These are phyloP conservation scores for Gonatopus flavifemur DNA, from an alignment of 1,140 invertebrate genomes.

Conservation along the genomic window DNA sequence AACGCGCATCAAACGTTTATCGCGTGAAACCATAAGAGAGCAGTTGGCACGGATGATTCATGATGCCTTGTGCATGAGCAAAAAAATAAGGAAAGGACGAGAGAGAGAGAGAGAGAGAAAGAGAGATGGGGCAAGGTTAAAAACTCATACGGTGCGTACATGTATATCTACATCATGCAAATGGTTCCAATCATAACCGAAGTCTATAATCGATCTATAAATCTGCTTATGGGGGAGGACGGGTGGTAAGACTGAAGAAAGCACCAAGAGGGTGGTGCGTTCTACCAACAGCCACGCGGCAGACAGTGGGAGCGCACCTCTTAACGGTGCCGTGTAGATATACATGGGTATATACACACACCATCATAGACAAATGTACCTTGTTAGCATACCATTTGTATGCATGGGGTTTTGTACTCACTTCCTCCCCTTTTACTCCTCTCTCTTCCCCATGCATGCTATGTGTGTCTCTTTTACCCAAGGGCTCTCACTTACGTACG, in stretches of 20 bases:
- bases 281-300: conserved; percentile 11
- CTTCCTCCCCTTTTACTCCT: conserved; percentile 20
- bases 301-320: conserved; percentile 16
- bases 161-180: conserved; percentile 55
- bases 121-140: neutral
- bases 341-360: too few relatives aligned
- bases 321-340: too few relatives aligned
- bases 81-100: conserved; percentile 14
- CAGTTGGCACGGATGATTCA: conserved; percentile 55
- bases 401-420: conserved; percentile 36
- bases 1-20: conserved; percentile 51
- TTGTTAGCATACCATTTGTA: conserved; percentile 56
- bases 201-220: conserved; percentile 61
- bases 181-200: conserved; percentile 56
- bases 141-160: conserved; percentile 12
- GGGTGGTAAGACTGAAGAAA: conserved; percentile 17
- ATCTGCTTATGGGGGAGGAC: conserved; percentile 51
- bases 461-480: conserved; percentile 5
- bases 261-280: conserved; percentile 19
- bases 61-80: conserved; percentile 32
- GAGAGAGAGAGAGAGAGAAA: conserved; percentile 10
- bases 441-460: conserved; percentile 19
- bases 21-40: conserved; percentile 49
- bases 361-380: conserved; percentile 56
- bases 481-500: conserved; percentile 39